phyloP scores from a whole-genome alignment of 2,888 invertebrate genomes.

The Leptopterna dolabrata region DNA sequence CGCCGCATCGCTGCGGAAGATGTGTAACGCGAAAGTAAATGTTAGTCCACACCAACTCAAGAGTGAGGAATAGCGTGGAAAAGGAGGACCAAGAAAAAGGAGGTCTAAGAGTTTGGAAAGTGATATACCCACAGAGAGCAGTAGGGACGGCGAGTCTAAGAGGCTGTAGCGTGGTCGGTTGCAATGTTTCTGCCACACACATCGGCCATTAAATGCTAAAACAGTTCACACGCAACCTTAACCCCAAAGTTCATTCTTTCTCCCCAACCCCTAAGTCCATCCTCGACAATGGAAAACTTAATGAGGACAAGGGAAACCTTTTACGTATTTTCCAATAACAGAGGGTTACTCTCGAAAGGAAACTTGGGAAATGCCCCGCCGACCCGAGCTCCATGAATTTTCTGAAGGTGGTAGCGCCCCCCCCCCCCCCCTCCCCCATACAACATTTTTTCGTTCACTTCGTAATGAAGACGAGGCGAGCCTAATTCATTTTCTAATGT shows the following conservation, averaged over 20 bases:
- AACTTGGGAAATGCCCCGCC: background rate
- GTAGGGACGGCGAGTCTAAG: background rate
- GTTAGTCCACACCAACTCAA: background rate
- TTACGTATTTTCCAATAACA: background rate
- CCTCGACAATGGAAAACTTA: constrained; percentile 11
- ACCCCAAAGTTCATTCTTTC: background rate
- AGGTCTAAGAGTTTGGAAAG: background rate
- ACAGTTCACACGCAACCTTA: background rate
- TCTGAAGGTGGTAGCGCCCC: too few species aligned
- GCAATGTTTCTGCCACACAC: constrained; percentile 18
- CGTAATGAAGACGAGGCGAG: too few species aligned
- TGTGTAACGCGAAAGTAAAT: background rate
- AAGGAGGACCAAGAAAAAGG: background rate
- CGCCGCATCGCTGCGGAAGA: background rate
- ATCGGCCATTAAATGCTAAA: constrained; percentile 22
- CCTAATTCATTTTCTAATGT: too few species aligned
- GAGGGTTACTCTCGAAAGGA: background rate
- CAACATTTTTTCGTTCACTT: too few species aligned
- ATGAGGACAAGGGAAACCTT: constrained; percentile 35
- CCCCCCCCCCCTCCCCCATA: too few species aligned
- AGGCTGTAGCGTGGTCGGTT: constrained; percentile 21
- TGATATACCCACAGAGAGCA: background rate
- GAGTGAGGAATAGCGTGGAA: background rate
- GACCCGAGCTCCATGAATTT: background rate
- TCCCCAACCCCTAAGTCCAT: background rate